These are phyloP conservation scores for Sminthurides aquaticus DNA, from an alignment of 2,888 invertebrate genomes.

Conservation along the genomic window DNA sequence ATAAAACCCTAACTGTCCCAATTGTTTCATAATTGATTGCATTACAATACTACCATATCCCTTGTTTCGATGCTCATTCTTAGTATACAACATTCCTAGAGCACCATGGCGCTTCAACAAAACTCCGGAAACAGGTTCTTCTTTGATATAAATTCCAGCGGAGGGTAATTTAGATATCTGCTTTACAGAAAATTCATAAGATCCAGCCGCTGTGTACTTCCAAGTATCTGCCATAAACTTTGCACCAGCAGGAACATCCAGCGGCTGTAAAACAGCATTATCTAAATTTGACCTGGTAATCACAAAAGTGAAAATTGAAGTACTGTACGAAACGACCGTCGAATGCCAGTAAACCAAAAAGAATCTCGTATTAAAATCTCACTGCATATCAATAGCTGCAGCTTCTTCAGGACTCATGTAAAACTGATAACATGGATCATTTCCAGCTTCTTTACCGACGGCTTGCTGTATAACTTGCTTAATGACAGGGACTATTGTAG, in stretches of 20 bases:
- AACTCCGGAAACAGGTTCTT: constrained; percentile 8
- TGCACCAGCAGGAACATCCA: not conserved
- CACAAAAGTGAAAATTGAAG: not conserved
- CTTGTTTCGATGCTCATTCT: not conserved
- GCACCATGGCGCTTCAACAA: not conserved
- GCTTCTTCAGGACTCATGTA: not conserved
- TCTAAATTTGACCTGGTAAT: not conserved
- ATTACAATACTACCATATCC: not conserved
- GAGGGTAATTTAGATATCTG: not conserved
- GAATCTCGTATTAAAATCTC: no score
- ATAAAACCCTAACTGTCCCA: not conserved
- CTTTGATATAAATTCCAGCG: not conserved
- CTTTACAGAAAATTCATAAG: not conserved
- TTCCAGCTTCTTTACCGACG: not conserved
- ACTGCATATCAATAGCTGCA: not conserved
- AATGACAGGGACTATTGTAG: not conserved
- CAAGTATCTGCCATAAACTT: not conserved
- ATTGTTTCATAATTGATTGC: not conserved
- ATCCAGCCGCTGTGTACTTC: not conserved
- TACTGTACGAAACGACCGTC: no score
- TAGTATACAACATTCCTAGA: constrained; percentile 5
- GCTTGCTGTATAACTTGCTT: not conserved
- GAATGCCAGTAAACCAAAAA: no score
- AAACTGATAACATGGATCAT: constrained; percentile 3
- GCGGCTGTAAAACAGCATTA: not conserved